These are phyloP conservation scores for Cyprichromis sp. DNA, from an alignment of 2,113 vertebrate species.

Conservation along the genomic window DNA sequence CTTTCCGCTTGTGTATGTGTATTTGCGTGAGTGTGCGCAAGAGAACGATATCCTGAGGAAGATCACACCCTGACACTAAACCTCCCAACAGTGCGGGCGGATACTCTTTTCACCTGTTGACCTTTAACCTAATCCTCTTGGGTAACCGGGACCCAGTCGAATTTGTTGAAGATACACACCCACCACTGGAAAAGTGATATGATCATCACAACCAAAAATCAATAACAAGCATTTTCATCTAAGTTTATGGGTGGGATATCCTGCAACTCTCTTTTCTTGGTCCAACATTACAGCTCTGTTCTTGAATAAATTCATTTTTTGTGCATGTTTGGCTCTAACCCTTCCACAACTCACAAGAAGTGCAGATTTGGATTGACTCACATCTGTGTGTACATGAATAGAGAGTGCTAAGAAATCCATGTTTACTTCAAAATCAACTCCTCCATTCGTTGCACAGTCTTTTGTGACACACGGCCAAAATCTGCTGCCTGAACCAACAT, in stretches of 20 bases:
- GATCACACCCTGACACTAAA: conserved; percentile 27
- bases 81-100: conserved; percentile 10
- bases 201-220: background rate
- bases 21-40: background rate
- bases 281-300: background rate
- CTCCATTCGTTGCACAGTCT: background rate
- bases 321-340: background rate
- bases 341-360: background rate
- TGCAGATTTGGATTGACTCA: background rate
- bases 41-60: conserved; percentile 25
- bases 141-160: background rate
- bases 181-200: background rate
- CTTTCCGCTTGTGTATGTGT: background rate
- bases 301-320: background rate
- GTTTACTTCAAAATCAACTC: conserved; percentile 18
- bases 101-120: conserved; percentile 23
- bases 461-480: background rate
- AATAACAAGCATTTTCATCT: background rate
- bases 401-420: conserved; percentile 4
- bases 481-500: background rate
- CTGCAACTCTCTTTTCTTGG: background rate
- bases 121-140: conserved; percentile 9
- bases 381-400: background rate
- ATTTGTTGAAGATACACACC: conserved; percentile 3
- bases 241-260: background rate